Base-by-base conservation (phyloP, 2,888 invertebrate species). In the Drosophila mimetica region DNA sequence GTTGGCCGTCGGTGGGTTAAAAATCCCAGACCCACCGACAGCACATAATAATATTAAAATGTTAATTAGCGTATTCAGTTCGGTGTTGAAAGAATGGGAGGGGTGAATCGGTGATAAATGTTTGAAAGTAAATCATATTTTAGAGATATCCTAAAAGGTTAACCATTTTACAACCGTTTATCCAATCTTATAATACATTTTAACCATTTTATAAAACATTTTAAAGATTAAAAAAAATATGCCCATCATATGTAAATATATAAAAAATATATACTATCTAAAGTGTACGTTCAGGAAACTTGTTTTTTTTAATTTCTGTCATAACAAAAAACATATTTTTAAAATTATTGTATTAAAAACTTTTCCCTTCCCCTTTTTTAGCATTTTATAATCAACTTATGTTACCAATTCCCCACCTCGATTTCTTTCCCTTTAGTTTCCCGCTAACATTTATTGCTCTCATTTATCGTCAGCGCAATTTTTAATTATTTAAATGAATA, bases 1-100 rank as follows among this genome's bases (percentile, higher is more conserved):
- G 71, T 47, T 69, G 67, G 39, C 65, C 63, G 70, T 55, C 60
- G 60, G 65, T 42, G 66, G 50, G 61, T 54, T 71, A 50, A 64
- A 8, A 36, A 16, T 63, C 11, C 63, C 34, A 22, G 30, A 3
- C 48, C 64, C 50, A 34, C 32, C 42, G 42, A 60, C 66, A 70
- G 39, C 84, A 86, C 86, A 83, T 86, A 83, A 83, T 83, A 76
- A 86, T 86, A 76, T 76, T 70, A 76, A 76, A 86, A 84, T 86
- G 86, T 83, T 83, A 83, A 83, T 83, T 81, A 76, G 74, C 76
- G 81, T 52, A 86, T 83, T 84, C 81, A 78, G 84, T 66, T 71
- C 52, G 51, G 53, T 54, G 63, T 47, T 52, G 72, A 65, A 51
- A 30, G 50, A 44, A 34, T 14, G 42, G 22, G 9, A 22, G 6